Evolutionary conservation across 2,797 vertebrate genomes (phyloP), one percentile per base, ranked within the genome.

Genomic region (Chelon auratus): DNA sequence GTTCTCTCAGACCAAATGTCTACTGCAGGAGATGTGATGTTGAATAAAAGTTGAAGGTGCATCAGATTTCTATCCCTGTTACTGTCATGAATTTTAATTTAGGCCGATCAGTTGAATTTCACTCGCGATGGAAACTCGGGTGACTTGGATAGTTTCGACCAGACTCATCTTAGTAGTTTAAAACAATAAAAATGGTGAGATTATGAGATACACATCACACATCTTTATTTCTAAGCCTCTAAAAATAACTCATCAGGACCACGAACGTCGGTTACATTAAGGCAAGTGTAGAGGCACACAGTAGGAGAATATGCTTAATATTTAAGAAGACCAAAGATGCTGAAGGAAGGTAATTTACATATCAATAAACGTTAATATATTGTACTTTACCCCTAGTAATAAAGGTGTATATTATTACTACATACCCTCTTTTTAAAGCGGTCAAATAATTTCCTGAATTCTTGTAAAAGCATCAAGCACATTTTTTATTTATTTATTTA

Each of bases 41-140:
- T 92, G 83, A 94, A 94, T 94, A 94, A 94, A 93, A 87, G 78
- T 89, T 92, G 82, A 93, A 91, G 92, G 92, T 93, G 85, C 82
- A 93, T 91, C 89, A 79, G 87, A 78, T 80, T 87, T n/a, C 81
- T 75, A 65, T 73, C 75, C 50, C 74, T 88, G 60, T 82, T 88
- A 86, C 79, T 90, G 86, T 91, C 81, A 78, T 82, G 78, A 89
- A 77, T 92, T 81, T 71, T 79, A 67, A 71, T 67, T 67, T 10
- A 75, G 72, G 77, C 68, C 26, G 5, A 76, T 43, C 57, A 42
- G 76, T 54, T 64, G 30, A 33, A 52, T 62, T 69, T 47, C 69
- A 75, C 78, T 78, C 64, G 56, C 76, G 50, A 74, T 54, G 53
- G 40, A 13, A 75, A 69, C 43, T 9, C 36, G 55, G 22, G 26